These are phyloP conservation scores for Hypena proboscidalis DNA, from an alignment of 2,888 invertebrate genomes.

Conservation along the genomic window DNA sequence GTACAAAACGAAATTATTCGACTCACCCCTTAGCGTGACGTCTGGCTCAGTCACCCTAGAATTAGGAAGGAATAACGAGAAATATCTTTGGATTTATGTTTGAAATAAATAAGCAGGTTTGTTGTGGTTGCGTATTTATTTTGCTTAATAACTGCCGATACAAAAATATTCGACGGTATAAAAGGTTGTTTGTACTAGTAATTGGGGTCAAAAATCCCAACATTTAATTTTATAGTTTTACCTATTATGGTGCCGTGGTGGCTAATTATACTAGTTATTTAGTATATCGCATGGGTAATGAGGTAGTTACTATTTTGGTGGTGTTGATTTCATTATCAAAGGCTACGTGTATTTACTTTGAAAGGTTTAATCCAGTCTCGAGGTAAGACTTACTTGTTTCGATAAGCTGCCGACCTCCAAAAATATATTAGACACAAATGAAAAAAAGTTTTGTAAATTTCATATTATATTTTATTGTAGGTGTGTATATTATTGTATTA, in stretches of 20 bases:
- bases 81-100: slow-evolving; percentile 75
- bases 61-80: slow-evolving; percentile 73
- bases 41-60: slow-evolving; percentile 59
- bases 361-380: too few species aligned
- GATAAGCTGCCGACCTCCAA: too few species aligned
- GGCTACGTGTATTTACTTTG: too few species aligned
- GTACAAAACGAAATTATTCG: slow-evolving; percentile 56
- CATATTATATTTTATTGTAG: too few species aligned
- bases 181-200: slow-evolving; percentile 34
- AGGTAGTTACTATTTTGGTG: background rate
- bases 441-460: too few species aligned
- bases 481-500: too few species aligned
- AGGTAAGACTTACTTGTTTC: too few species aligned
- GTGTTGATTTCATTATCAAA: slow-evolving; percentile 3
- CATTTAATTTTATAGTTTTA: slow-evolving; percentile 10
- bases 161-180: slow-evolving; percentile 26
- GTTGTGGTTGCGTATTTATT: slow-evolving; percentile 54
- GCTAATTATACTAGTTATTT: slow-evolving; percentile 13
- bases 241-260: slow-evolving; percentile 11
- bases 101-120: slow-evolving; percentile 67
- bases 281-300: slow-evolving; percentile 8
- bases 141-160: slow-evolving; percentile 45
- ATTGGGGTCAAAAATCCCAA: slow-evolving; percentile 31
- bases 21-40: slow-evolving; percentile 67
- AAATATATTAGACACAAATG: too few species aligned